A percentile compares a stretch with the other conserved stretches of the same genome.
Conservation (phyloP, 2,797 vertebrate species). For the Lagorchestes hirsutus region DNA sequence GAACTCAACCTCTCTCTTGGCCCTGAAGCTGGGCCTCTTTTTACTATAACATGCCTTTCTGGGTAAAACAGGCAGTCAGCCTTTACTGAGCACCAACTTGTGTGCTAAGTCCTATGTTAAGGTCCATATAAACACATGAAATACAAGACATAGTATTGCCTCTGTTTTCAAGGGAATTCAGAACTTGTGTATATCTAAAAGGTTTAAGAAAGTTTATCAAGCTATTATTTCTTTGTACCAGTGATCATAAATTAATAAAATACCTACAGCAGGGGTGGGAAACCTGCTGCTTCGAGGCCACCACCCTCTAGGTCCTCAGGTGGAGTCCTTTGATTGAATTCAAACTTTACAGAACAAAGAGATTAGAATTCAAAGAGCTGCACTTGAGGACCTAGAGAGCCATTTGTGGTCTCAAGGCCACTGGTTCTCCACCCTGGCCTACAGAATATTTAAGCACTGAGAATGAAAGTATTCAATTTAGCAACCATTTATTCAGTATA, state of each 20-base stretch:
- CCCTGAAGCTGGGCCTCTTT: not conserved
- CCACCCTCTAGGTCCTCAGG: too few species aligned
- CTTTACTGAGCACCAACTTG: not conserved
- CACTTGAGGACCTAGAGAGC: too few species aligned
- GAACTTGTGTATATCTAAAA: not conserved
- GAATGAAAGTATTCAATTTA: conserved; percentile 19
- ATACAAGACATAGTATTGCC: conserved; percentile 18
- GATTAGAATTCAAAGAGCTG: too few species aligned
- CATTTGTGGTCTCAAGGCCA: too few species aligned
- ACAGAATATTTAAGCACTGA: not conserved
- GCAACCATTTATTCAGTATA: not conserved
- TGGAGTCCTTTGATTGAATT: too few species aligned
- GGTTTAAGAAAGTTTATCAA: conserved; percentile 9
- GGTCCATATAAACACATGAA: not conserved
- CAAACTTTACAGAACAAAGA: too few species aligned
- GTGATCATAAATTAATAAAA: conserved; percentile 34
- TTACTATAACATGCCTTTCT: not conserved
- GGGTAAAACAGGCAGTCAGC: not conserved
- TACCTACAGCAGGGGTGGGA: not conserved
- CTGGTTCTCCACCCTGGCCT: not conserved
- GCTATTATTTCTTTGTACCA: not conserved
- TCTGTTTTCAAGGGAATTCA: not conserved
- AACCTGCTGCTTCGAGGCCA: too few species aligned
- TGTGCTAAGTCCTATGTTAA: conserved; percentile 12
- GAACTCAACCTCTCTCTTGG: not conserved